phyloP scores from a whole-genome alignment of 2,888 invertebrate species.

The Acrocyrtus sp. region DNA sequence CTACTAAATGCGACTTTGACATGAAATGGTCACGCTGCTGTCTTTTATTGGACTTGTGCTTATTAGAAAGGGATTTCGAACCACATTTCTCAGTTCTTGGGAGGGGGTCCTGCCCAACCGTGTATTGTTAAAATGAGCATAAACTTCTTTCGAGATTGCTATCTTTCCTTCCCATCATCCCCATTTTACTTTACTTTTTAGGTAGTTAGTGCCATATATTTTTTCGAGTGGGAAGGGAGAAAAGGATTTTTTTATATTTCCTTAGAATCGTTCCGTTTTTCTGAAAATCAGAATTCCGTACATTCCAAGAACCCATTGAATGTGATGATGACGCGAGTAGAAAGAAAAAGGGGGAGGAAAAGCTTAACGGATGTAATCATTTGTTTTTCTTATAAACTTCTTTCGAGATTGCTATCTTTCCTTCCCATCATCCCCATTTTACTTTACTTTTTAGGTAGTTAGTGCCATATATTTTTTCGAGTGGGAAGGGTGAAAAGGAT shows the following conservation, averaged over 20 bases:
- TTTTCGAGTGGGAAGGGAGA: too few relatives aligned
- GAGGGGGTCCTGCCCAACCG: neutral
- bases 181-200: too few relatives aligned
- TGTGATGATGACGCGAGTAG: constrained; percentile 10
- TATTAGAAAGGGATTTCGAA: too few relatives aligned
- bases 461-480: too few relatives aligned
- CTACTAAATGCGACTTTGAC: constrained; percentile 43
- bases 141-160: constrained; percentile 29
- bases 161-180: constrained; percentile 6
- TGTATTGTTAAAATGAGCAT: constrained; percentile 11
- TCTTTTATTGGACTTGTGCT: constrained; percentile 41
- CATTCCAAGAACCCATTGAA: constrained; percentile 44
- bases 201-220: too few relatives aligned
- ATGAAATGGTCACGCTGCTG: constrained; percentile 44
- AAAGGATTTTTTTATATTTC: constrained; percentile 33
- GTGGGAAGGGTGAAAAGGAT: too few relatives aligned
- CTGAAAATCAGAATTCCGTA: constrained; percentile 26
- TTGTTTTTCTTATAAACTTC: constrained; percentile 33
- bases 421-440: neutral
- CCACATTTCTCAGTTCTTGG: neutral
- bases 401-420: constrained; percentile 23
- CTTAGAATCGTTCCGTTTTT: constrained; percentile 32
- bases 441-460: too few relatives aligned
- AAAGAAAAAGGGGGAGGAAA: constrained; percentile 1
- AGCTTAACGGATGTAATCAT: constrained; percentile 43